phyloP scores from a whole-genome alignment of 2,797 vertebrate genomes.

The Hapalemur alaotrensis region DNA sequence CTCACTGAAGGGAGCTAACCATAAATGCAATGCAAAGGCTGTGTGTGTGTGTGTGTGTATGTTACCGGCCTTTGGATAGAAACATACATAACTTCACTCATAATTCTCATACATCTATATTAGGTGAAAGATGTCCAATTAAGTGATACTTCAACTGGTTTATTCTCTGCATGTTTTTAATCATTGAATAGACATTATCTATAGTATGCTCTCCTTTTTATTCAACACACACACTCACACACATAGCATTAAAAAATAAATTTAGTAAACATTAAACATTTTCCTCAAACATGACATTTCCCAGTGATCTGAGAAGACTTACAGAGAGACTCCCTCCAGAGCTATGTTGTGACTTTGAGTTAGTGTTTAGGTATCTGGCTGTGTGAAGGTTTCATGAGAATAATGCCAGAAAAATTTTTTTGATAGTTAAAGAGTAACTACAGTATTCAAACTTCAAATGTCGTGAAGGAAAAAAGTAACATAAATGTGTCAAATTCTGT shows the following conservation, averaged over 20 bases:
- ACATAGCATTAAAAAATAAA: background rate
- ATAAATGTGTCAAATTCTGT: background rate
- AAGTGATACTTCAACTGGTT: background rate
- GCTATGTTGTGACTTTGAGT: background rate
- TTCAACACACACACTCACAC: background rate
- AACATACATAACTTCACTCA: background rate
- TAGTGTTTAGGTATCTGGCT: background rate
- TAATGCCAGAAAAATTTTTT: background rate
- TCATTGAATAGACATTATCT: background rate
- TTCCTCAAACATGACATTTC: background rate
- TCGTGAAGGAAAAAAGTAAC: background rate
- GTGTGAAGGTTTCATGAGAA: background rate
- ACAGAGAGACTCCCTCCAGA: background rate
- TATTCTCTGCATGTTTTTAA: background rate
- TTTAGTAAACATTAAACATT: background rate
- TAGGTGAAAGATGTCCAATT: background rate
- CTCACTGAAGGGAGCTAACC: conserved; percentile 32
- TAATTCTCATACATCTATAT: background rate
- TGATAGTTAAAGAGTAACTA: background rate
- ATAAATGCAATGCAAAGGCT: background rate
- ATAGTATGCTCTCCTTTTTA: background rate
- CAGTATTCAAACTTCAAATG: background rate
- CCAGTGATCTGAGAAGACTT: background rate
- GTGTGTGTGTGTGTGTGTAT: background rate
- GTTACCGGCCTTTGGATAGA: background rate